Percentiles rank a stretch among this genome's conserved stretches.
Conservation (phyloP, 1,140 invertebrate species). For the Chelonus insularis region DNA sequence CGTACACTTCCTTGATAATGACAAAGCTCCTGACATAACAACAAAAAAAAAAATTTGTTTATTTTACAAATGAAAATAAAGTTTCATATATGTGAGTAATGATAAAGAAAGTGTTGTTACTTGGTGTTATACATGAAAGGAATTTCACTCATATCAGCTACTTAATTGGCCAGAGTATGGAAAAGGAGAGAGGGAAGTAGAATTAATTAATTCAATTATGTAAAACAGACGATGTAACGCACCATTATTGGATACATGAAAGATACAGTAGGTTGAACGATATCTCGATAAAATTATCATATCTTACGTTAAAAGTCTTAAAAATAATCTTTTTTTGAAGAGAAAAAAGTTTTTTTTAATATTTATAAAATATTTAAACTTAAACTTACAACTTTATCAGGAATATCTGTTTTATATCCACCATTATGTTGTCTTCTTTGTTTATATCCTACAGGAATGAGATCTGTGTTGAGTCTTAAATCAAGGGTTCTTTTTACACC, state of each 20-base stretch:
- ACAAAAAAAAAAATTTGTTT: not conserved
- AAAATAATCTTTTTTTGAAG: not conserved
- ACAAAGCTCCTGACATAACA: slow-evolving; percentile 70
- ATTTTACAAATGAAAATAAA: not conserved
- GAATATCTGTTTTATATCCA: slow-evolving; percentile 64
- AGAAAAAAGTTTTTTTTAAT: not conserved
- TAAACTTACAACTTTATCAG: slow-evolving; percentile 65
- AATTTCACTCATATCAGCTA: too few relatives aligned
- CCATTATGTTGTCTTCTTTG: slow-evolving; percentile 73
- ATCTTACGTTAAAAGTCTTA: not conserved
- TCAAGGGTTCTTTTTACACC: slow-evolving; percentile 71
- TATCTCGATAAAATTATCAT: too few relatives aligned
- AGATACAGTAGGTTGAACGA: too few relatives aligned
- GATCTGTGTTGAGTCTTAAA: slow-evolving; percentile 75
- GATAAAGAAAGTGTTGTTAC: too few relatives aligned
- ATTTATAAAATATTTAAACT: not conserved
- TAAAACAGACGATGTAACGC: not conserved
- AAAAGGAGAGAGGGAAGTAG: not conserved
- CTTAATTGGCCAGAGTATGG: too few relatives aligned
- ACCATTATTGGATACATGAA: not conserved
- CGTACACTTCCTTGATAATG: slow-evolving; percentile 83
- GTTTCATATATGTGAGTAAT: too few relatives aligned
- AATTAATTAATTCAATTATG: slow-evolving; percentile 3
- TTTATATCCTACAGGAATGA: slow-evolving; percentile 75
- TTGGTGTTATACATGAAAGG: too few relatives aligned